Evolutionary conservation across 2,888 invertebrate genomes (phyloP), one percentile per base, ranked within the genome.

Genomic region (Limenitis camilla): DNA sequence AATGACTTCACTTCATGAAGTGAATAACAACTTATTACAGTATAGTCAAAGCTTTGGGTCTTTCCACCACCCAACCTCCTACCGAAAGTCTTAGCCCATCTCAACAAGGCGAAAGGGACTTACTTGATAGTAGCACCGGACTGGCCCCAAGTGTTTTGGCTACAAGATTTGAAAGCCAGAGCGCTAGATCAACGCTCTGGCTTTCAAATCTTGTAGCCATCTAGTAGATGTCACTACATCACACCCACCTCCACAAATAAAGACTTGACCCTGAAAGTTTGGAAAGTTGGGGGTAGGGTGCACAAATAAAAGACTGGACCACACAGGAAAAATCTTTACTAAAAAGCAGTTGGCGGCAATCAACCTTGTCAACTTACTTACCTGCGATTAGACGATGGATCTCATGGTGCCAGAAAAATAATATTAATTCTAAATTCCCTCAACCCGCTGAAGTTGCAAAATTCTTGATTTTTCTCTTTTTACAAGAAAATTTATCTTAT

Each of bases 201-300:
- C 33, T 52, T 61, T 29, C 5, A 31, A 9, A 52, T 57, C 40
- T 52, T 57, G 27, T 11, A 31, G 30, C 32, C 27, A 31, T 6
- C 42, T 61, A 4, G 50, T 61, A 47, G 58, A 60, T 30, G 29
- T 33, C 6, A 54, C 58, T 7, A 61, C 61, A 6, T n/a, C 29
- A 1, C 31, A 1, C 5, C 29, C 33, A n/a, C 56, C 56, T 6
- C 51, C 55, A 30, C 51, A 54, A 30, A 42, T 54, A 9, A 46
- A 58, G 1, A 36, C 39, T n/a, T 59, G 19, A 10, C 32, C 8
- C 52, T 61, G 2, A 38, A 51, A 27, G 56, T 49, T 3, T 61
- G 57, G 58, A 49, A 30, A 42, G 30, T 59, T 61, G 58, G 58
- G 56, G 60, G 61, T 61, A 59, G 61, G 43, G 35, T 6, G 33